Evolutionary conservation across 1,140 invertebrate species (phyloP), one percentile per base, ranked within the genome.

Genomic region (Asbolus verrucosus): DNA sequence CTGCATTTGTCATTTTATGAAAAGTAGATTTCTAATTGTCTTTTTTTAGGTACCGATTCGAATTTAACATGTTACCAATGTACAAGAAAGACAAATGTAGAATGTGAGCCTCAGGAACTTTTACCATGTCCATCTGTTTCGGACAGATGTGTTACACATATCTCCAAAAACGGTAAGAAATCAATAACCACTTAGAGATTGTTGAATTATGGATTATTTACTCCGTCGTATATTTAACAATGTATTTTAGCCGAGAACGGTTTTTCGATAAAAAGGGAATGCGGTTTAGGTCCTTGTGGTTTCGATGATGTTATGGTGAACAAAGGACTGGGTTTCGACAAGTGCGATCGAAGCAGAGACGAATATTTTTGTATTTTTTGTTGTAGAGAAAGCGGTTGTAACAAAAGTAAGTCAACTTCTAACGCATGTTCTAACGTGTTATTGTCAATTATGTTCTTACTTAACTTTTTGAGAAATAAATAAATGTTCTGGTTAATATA

Each of bases 21-120:
- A n/a, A n/a, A n/a, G n/a, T n/a, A n/a, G n/a, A n/a, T n/a, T n/a
- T n/a, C n/a, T n/a, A n/a, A n/a, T n/a, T n/a, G n/a, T n/a, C n/a
- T n/a, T n/a, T n/a, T 30, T 38, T 15, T 18, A 68, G 70, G 21
- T n/a, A n/a, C n/a, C 50, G 30, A 39, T 9, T 63, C 62, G 4
- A 43, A 82, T 63, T 69, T 85, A 33, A 81, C 79, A 15, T 87
- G 85, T 71, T 87, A 86, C 72, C 85, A 86, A 63, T 87, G 85
- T 69, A 74, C 73, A n/a, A 80, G 78, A 62, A 77, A 78, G 39
- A 74, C 76, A 6, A 79, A 81, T 65, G 73, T 73, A 5, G 76
- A 79, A 33, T 86, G 85, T 73, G 77, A 68, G 0, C 75, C 80
- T 9, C 77, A 82, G 31, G 75, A 79, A 54, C 74, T 85, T 1